These are phyloP conservation scores for Aurelia sp. DNA, from an alignment of 30 jellyfish, hydroid and myxozoan genomes.

Conservation along the genomic window DNA sequence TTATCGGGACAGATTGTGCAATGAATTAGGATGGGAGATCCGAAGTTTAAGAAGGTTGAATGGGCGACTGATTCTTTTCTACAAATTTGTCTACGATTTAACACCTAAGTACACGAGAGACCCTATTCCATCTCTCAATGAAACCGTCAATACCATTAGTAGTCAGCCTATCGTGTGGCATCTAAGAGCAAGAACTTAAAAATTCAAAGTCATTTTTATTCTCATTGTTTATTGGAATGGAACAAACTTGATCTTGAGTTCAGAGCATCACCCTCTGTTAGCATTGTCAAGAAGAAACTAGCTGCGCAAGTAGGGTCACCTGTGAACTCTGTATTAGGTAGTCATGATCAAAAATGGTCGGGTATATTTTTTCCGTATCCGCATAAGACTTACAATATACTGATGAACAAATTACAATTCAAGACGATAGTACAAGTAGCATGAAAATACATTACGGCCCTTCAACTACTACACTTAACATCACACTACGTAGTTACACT, in stretches of 20 bases:
- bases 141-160: neutral
- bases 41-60: slow-evolving; percentile 13
- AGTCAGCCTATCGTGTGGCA: slow-evolving; percentile 15
- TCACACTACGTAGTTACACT: too few relatives aligned
- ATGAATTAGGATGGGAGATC: neutral
- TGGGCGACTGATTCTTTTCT: slow-evolving; percentile 36
- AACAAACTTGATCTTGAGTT: slow-evolving; percentile 16
- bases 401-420: too few relatives aligned
- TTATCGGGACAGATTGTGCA: slow-evolving; percentile 15
- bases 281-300: neutral
- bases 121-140: slow-evolving; percentile 6
- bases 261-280: slow-evolving; percentile 18
- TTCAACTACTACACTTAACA: too few relatives aligned
- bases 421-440: too few relatives aligned
- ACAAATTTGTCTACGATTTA: slow-evolving; percentile 19
- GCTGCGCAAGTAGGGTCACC: slow-evolving; percentile 4
- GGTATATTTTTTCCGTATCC: too few relatives aligned
- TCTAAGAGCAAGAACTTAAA: neutral
- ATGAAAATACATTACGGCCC: too few relatives aligned
- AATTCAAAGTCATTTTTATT: slow-evolving; percentile 2
- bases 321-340: neutral
- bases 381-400: too few relatives aligned
- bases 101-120: slow-evolving; percentile 42
- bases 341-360: neutral
- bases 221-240: slow-evolving; percentile 43